Conservation (phyloP, 2,888 invertebrate species). For the Eledona agricola region DNA sequence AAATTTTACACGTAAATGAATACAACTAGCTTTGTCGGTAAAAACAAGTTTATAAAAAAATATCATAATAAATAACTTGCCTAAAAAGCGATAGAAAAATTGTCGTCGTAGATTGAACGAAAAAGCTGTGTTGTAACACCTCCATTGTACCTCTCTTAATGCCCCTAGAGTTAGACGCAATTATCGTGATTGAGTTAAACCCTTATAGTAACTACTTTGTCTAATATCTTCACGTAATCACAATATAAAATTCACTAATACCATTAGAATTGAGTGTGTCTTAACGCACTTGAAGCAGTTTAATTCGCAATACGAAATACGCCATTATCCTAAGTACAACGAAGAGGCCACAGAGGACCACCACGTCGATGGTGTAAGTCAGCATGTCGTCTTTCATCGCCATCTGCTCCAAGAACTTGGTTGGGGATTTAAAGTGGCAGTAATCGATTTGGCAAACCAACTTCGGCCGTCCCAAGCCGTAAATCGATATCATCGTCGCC, state of each 20-base stretch:
- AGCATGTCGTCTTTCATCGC: conserved; percentile 75
- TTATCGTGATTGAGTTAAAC: too few species aligned
- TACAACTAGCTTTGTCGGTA: too few species aligned
- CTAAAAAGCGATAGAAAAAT: too few species aligned
- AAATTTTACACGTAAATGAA: too few species aligned
- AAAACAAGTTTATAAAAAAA: too few species aligned
- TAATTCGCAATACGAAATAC: conserved; percentile 85
- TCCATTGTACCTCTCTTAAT: too few species aligned
- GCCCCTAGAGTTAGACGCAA: too few species aligned
- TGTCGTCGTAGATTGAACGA: too few species aligned
- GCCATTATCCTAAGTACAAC: conserved; percentile 79
- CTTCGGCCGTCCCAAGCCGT: conserved; percentile 83
- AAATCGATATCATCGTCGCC: conserved; percentile 91
- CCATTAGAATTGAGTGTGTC: conserved; percentile 12
- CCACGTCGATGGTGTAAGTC: conserved; percentile 82
- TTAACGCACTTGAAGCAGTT: conserved; percentile 67
- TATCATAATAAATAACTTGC: too few species aligned
- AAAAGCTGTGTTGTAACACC: too few species aligned
- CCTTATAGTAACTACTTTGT: conserved; percentile 1
- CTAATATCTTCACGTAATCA: conserved; percentile 23
- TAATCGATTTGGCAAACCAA: conserved; percentile 83
- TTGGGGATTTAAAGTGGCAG: conserved; percentile 84
- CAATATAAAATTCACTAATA: conserved; percentile 32
- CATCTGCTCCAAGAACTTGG: conserved; percentile 85
- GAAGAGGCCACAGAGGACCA: conserved; percentile 82